Evolutionary conservation across 2,888 invertebrate genomes (phyloP).

Genomic region (Caenorhabditis zanzibari): DNA sequence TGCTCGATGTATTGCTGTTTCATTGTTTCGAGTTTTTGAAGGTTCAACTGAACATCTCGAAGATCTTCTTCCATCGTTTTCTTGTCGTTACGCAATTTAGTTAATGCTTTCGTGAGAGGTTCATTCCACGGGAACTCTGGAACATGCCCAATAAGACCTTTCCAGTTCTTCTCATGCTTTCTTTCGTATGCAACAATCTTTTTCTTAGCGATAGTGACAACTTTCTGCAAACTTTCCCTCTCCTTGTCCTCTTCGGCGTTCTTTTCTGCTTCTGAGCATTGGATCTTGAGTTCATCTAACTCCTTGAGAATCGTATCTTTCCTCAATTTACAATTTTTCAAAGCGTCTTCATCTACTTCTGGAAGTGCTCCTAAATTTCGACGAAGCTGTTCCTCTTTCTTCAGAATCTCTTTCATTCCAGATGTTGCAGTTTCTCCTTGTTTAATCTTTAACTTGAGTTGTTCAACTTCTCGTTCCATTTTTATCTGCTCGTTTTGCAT

Average conservation of each 20-base stretch:
- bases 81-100: slow-evolving; percentile 34
- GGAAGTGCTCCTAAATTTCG: slow-evolving; percentile 34
- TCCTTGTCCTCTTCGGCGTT: slow-evolving; percentile 60
- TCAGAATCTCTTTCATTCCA: slow-evolving; percentile 43
- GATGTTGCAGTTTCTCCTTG: slow-evolving; percentile 39
- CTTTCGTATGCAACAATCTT: slow-evolving; percentile 30
- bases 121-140: slow-evolving; percentile 49
- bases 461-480: slow-evolving; percentile 47
- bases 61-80: slow-evolving; percentile 40
- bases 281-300: slow-evolving; percentile 48
- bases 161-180: slow-evolving; percentile 59
- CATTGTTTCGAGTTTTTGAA: slow-evolving; percentile 41
- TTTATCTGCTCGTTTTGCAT: slow-evolving; percentile 18
- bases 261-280: slow-evolving; percentile 46
- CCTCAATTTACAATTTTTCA: slow-evolving; percentile 9
- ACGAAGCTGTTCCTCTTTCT: slow-evolving; percentile 32
- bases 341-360: slow-evolving; percentile 44
- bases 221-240: slow-evolving; percentile 15
- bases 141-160: slow-evolving; percentile 33
- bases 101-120: neutral
- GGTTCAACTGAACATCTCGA: slow-evolving; percentile 36
- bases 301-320: slow-evolving; percentile 36
- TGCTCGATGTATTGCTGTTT: slow-evolving; percentile 34
- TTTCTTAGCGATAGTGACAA: neutral
- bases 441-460: slow-evolving; percentile 40